Percentiles rank a stretch among this genome's conserved stretches.
These are phyloP conservation scores for Tapera naevia DNA, from an alignment of 2,797 vertebrate species.

Conservation along the genomic window DNA sequence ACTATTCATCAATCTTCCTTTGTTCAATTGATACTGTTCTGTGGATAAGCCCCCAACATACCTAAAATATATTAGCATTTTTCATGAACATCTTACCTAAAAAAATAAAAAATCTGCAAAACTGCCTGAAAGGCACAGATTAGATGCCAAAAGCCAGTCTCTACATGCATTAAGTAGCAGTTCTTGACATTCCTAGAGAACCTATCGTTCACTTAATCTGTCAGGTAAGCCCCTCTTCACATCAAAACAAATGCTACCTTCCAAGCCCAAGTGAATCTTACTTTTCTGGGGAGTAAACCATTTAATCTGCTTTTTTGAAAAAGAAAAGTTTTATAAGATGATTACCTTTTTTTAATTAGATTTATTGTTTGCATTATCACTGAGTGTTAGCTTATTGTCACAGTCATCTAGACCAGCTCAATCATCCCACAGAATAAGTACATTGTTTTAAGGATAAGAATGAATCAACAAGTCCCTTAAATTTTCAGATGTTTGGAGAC, in stretches of 20 bases:
- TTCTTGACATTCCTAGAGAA: slow-evolving; percentile 11
- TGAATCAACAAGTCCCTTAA: not conserved
- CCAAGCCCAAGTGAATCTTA: not conserved
- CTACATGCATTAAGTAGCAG: not conserved
- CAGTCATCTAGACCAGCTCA: not conserved
- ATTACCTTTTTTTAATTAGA: not conserved
- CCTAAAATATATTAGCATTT: not conserved
- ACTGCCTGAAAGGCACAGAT: not conserved
- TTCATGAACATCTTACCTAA: not conserved
- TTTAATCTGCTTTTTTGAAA: not conserved
- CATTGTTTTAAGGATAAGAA: not conserved
- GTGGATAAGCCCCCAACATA: not conserved
- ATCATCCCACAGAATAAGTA: not conserved
- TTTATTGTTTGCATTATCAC: not conserved
- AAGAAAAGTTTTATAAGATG: not conserved
- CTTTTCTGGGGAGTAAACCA: not conserved
- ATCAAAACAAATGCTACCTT: not conserved
- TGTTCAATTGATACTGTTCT: not conserved
- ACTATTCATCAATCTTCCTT: not conserved
- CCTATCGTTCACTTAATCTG: not conserved
- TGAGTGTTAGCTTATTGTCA: not conserved
- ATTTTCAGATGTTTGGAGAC: not conserved
- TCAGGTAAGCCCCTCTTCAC: not conserved
- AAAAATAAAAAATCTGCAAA: not conserved
- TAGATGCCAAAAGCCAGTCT: not conserved